phyloP scores from a whole-genome alignment of 1,140 invertebrate genomes.

The Delia radicum region DNA sequence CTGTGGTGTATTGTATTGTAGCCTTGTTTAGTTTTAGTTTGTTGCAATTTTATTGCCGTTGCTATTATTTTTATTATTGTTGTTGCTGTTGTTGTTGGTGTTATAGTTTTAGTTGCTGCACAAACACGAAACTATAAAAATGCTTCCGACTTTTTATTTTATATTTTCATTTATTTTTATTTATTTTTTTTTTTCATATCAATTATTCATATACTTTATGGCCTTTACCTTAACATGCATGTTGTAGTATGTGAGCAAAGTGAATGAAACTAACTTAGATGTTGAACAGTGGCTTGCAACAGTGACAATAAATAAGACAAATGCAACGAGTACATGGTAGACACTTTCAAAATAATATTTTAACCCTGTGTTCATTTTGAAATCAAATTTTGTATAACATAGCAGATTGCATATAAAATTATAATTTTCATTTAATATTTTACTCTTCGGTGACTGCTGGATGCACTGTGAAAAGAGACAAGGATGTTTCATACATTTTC shows the following conservation, averaged over 20 bases:
- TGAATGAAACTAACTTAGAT: background rate
- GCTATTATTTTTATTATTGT: slow-evolving; percentile 9
- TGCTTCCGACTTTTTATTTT: slow-evolving; percentile 29
- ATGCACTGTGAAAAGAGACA: no score
- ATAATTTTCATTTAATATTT: no score
- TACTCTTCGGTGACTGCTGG: no score
- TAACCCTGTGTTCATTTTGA: no score
- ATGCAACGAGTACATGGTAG: no score
- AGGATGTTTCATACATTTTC: background rate
- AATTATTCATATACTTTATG: slow-evolving; percentile 35
- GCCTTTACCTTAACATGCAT: slow-evolving; percentile 27
- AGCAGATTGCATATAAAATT: no score
- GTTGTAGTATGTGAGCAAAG: background rate
- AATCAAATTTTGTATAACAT: no score
- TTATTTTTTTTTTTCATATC: slow-evolving; percentile 14
- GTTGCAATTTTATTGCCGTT: slow-evolving; percentile 21
- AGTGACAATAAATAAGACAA: no score
- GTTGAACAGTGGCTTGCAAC: no score
- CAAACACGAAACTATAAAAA: slow-evolving; percentile 29
- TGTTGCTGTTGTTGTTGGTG: background rate
- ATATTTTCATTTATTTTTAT: background rate
- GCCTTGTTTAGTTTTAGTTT: slow-evolving; percentile 19
- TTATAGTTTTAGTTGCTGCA: background rate
- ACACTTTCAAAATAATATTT: no score
- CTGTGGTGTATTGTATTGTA: background rate